Evolutionary conservation across 64 coral and sea anemone species (phyloP).

Genomic region (Anthopleura sola): DNA sequence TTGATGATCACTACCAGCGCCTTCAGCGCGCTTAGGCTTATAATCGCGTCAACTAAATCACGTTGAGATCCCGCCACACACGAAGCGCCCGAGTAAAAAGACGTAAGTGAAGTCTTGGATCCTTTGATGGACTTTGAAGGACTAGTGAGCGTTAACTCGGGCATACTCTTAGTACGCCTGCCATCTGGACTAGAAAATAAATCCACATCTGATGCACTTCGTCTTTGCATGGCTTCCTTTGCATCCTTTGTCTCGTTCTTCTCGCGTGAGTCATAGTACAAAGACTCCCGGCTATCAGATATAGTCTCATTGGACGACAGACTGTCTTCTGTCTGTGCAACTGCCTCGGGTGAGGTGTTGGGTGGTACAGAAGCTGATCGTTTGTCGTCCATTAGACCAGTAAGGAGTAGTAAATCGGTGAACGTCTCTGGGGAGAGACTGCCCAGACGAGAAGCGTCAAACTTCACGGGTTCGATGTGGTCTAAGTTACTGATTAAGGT

Average conservation of each 20-base stretch:
- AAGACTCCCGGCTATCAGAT: not conserved
- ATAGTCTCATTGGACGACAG: not conserved
- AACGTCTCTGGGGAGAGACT: constrained; percentile 48
- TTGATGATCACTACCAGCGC: constrained; percentile 16
- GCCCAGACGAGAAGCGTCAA: constrained; percentile 58
- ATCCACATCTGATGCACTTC: not conserved
- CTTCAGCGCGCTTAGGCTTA: constrained; percentile 19
- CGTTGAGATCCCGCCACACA: not conserved
- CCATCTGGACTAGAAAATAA: not conserved
- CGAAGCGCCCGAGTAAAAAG: constrained; percentile 1
- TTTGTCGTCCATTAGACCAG: constrained; percentile 42
- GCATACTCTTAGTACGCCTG: constrained; percentile 2
- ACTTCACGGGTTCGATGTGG: constrained; percentile 46
- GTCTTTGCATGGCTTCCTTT: not conserved
- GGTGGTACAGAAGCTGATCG: not conserved
- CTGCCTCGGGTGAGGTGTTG: not conserved
- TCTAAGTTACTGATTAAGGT: constrained; percentile 60
- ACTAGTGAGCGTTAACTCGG: constrained; percentile 9
- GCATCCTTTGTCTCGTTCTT: constrained; percentile 15
- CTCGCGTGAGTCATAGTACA: not conserved
- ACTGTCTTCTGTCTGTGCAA: not conserved
- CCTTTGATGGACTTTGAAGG: constrained; percentile 6
- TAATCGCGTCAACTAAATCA: constrained; percentile 8
- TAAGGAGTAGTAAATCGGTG: constrained; percentile 62
- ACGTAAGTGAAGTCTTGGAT: constrained; percentile 1